Evolutionary conservation across 1,140 invertebrate species (phyloP), one percentile per base, ranked within the genome.

Genomic region (Phenacoccus solenopsis): DNA sequence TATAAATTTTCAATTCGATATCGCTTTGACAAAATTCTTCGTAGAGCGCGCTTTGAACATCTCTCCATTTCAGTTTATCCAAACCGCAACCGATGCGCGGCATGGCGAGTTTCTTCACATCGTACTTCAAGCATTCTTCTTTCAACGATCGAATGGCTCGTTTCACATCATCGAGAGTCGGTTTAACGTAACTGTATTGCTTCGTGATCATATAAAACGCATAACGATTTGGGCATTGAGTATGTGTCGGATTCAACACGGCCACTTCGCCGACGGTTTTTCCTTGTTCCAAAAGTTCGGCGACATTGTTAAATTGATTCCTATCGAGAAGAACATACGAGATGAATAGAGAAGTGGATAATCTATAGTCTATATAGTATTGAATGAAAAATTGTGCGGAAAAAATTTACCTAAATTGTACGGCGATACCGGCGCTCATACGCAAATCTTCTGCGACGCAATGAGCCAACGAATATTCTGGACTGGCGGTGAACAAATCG

Each of bases 51-150:
- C 24, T 1, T 70, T 77, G 80, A 0, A 87, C 85, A 38, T 79
- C 77, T 2, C 76, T 73, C 86, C 86, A 88, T 71, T 85, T 77
- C 10, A 88, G 75, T 25, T 80, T 74, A 75, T 88, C 86, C 21
- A 87, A 78, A 38, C 86, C 86, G 76, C 85, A 86, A 1, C 86
- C 86, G 71, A 88, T 84, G 69, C 76, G 75, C 1, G 86, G 86
- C 73, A 87, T 84, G 3, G 84, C 82, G 30, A 87, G 72, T 69
- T 81, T 78, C 24, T 75, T 76, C 0, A 85, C 78, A 68, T 80
- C 71, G 68, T 80, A 75, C 73, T 79, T 35, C 61, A 76, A 77
- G 72, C 76, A 77, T 61, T 77, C 75, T 5, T 74, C 69, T 70
- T 71, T 74, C 74, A 82, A 76, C 9, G 72, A 75, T 13, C 71